A percentile compares a stretch with the other conserved stretches of the same genome.
phyloP scores from a whole-genome alignment of 2,113 vertebrate genomes.

The Albula goreensis region DNA sequence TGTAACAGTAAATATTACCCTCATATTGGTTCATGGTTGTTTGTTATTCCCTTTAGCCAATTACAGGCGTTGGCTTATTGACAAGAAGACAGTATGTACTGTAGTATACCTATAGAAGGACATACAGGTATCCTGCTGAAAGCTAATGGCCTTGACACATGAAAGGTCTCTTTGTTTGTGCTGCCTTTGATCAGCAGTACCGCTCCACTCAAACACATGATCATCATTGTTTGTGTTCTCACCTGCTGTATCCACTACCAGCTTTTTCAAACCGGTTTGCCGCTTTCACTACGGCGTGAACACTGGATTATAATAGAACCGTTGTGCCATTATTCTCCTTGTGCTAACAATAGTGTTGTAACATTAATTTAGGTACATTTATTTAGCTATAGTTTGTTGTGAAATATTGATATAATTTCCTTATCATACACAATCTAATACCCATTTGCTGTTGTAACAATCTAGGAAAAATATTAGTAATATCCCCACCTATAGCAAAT shows the following conservation, averaged over 20 bases:
- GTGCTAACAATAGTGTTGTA: too few species aligned
- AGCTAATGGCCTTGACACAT: background rate
- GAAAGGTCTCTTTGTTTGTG: background rate
- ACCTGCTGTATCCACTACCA: background rate
- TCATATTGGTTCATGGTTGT: background rate
- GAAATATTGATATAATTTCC: too few species aligned
- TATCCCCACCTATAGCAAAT: too few species aligned
- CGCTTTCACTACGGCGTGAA: background rate
- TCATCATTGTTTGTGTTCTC: background rate
- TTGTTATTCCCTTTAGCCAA: background rate
- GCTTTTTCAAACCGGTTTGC: background rate
- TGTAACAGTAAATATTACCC: background rate
- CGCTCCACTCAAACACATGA: background rate
- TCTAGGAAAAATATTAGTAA: too few species aligned
- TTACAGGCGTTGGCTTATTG: slow-evolving; percentile 3
- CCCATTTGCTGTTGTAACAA: too few species aligned
- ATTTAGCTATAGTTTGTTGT: too few species aligned
- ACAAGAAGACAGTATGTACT: background rate
- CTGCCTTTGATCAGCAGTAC: background rate
- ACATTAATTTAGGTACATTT: too few species aligned
- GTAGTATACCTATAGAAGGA: background rate
- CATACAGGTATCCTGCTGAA: background rate
- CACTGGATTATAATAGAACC: too few species aligned
- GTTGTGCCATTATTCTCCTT: too few species aligned
- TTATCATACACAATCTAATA: too few species aligned